A percentile compares a stretch with the other conserved stretches of the same genome.
Conservation (phyloP, 2,797 vertebrate genomes). For the Sebastes elongatus region DNA sequence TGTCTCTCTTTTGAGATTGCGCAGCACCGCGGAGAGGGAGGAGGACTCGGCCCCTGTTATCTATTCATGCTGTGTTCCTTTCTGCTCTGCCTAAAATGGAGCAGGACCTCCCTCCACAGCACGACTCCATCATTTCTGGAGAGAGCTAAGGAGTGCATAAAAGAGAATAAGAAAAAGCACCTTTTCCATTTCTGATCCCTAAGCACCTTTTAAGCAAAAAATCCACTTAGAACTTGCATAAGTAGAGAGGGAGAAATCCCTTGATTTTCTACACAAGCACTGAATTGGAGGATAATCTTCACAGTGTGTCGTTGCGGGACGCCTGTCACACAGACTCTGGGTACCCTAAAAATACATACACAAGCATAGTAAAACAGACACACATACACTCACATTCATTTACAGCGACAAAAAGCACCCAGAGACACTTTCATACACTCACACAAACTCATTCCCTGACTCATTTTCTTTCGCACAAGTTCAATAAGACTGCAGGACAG, state of each 20-base stretch:
- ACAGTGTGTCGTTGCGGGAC: conserved; percentile 19
- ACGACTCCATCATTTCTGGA: conserved; percentile 49
- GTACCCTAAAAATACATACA: conserved; percentile 40
- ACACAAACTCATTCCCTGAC: conserved; percentile 12
- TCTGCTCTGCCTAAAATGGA: conserved; percentile 64
- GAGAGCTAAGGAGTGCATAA: conserved; percentile 50
- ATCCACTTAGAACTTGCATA: conserved; percentile 59
- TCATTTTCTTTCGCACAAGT: conserved; percentile 36
- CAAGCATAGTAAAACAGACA: conserved; percentile 24
- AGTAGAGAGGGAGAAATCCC: conserved; percentile 46
- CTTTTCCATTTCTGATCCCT: conserved; percentile 58
- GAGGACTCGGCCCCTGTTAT: conserved; percentile 57
- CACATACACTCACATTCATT: conserved; percentile 24
- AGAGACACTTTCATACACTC: not conserved
- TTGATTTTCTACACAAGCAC: conserved; percentile 58
- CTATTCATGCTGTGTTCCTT: conserved; percentile 62
- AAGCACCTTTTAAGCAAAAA: conserved; percentile 70
- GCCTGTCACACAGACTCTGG: conserved; percentile 39
- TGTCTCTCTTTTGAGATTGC: conserved; percentile 67
- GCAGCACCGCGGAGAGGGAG: conserved; percentile 30
- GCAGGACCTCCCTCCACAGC: conserved; percentile 67
- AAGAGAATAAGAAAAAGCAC: conserved; percentile 57
- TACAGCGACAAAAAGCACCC: not conserved
- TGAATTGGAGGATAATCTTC: conserved; percentile 70
- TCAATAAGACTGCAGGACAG: conserved; percentile 54